These are phyloP conservation scores for Prinia subflava DNA, from an alignment of 2,113 vertebrate genomes.

Conservation along the genomic window DNA sequence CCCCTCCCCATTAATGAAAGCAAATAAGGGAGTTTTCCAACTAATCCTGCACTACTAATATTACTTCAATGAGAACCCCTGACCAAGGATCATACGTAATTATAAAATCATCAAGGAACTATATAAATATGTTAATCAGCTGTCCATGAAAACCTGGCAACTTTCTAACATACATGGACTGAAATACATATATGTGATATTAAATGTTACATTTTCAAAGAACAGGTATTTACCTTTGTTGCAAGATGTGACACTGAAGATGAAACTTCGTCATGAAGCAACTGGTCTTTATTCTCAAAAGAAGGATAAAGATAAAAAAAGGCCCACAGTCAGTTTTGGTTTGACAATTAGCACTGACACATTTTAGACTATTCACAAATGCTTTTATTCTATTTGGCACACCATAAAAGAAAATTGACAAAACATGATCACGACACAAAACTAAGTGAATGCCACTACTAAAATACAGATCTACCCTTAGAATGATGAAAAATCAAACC, in stretches of 20 bases:
- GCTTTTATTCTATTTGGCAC: neutral
- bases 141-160: neutral
- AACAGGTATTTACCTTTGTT: slow-evolving; percentile 65
- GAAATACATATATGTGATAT: neutral
- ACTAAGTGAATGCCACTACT: neutral
- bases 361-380: neutral
- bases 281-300: slow-evolving; percentile 67
- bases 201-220: neutral
- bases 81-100: neutral
- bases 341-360: neutral
- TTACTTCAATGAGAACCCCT: neutral
- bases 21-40: neutral
- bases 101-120: neutral
- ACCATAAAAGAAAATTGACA: neutral
- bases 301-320: slow-evolving; percentile 33
- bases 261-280: slow-evolving; percentile 64
- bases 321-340: slow-evolving; percentile 16
- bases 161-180: neutral
- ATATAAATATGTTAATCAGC: neutral
- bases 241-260: slow-evolving; percentile 69
- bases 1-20: neutral
- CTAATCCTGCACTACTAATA: neutral
- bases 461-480: neutral
- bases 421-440: neutral
- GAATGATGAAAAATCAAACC: neutral